Base-by-base conservation (phyloP, 2,888 invertebrate genomes). In the Drosophila yooni region DNA sequence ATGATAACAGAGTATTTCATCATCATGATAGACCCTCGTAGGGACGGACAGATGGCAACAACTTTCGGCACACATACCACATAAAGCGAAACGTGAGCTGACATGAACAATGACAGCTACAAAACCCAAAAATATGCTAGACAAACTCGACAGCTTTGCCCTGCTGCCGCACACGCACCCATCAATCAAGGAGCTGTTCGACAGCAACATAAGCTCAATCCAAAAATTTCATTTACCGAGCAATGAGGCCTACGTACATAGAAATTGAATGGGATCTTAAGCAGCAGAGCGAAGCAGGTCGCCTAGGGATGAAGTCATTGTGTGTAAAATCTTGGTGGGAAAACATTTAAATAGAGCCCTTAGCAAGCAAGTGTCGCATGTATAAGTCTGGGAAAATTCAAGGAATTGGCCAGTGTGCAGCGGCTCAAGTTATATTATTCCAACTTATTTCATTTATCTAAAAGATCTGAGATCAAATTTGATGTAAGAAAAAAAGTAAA, bases 131-230 rank as follows among this genome's bases (percentile, higher is more conserved):
- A 81, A 76, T 77, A 77, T 81, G 78, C 62, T 69, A 81, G 59
- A 65, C 68, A 62, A 81, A 53, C 64, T 62, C 48, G 29, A 77
- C 72, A 81, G 72, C 59, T 57, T 68, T 56, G 60, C 53, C 56
- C 36, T 53, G 70, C 56, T 48, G 13, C 43, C 52, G 31, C 48
- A 36, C 31, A 69, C 53, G 43, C 71, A 64, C 21, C 53, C 72
- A 78, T 78, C 78, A 78, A 78, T 78, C 78, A 81, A 69, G 36
- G 34, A 60, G 68, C 54, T 51, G 48, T 61, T 70, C 59, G 54
- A 65, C 29, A 54, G 48, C 34, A 38, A 56, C 36, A n/a, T 2
- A 33, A 63, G 29, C 48, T 38, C 58, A 67, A 60, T 60, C 51
- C 56, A 38, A 60, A 56, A 59, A 68, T 68, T 81, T 68, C 73